Evolutionary conservation across 1,140 invertebrate species (phyloP).

Genomic region (Lepidurus couesii): DNA sequence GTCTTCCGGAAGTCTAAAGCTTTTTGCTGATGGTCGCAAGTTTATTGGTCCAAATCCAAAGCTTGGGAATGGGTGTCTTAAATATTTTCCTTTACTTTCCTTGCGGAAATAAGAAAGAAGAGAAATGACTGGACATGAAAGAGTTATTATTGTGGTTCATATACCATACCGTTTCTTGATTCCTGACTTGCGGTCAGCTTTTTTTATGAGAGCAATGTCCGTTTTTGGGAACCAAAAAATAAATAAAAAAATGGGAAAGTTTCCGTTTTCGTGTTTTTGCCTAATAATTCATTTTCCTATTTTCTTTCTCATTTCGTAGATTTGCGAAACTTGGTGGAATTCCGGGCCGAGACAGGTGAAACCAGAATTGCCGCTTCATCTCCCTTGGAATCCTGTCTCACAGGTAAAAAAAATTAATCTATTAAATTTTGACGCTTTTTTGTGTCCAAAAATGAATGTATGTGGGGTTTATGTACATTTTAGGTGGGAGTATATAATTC

Average conservation of each 20-base stretch:
- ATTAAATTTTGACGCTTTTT: not conserved
- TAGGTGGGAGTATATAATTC: not conserved
- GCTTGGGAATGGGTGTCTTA: not conserved
- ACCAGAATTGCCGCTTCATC: not conserved
- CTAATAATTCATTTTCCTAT: not conserved
- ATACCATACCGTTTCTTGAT: not conserved
- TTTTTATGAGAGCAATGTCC: not conserved
- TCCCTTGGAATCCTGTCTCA: not conserved
- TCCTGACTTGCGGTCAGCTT: not conserved
- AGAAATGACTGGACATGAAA: not conserved
- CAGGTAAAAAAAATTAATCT: not conserved
- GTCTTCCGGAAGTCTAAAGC: not conserved
- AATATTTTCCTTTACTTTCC: not conserved
- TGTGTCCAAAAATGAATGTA: too few species aligned
- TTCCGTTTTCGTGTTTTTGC: not conserved
- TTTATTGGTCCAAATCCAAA: not conserved
- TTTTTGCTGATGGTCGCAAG: not conserved
- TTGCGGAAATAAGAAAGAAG: not conserved
- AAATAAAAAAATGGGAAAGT: not conserved
- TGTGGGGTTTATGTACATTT: not conserved
- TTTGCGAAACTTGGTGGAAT: constrained; percentile 10
- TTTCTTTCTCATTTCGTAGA: not conserved
- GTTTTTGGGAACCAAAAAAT: not conserved
- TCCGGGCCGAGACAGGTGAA: not conserved
- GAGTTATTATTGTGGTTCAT: constrained; percentile 12